Conservation (phyloP, 2,888 invertebrate genomes). For the Toxonevra muliebris region DNA sequence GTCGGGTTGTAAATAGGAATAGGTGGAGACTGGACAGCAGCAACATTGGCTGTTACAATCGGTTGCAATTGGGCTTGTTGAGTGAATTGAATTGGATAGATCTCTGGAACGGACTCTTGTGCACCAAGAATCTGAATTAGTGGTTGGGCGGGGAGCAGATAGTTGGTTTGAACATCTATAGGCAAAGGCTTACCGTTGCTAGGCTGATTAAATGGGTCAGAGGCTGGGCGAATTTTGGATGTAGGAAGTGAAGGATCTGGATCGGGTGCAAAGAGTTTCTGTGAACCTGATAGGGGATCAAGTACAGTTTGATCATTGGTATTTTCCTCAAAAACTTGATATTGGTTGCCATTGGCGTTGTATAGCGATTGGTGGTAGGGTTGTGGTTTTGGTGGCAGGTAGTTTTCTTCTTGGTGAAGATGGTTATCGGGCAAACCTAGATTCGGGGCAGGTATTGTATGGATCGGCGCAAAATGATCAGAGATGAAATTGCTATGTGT, state of each 20-base stretch:
- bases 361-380: constrained; percentile 39
- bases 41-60: constrained; percentile 53
- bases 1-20: constrained; percentile 63
- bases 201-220: constrained; percentile 63
- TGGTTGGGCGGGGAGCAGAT: constrained; percentile 54
- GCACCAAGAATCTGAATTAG: constrained; percentile 60
- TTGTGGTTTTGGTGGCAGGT: constrained; percentile 50
- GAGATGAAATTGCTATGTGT: constrained; percentile 72
- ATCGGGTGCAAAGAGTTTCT: constrained; percentile 67
- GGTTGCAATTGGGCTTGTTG: constrained; percentile 64
- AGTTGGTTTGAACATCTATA: constrained; percentile 59
- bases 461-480: constrained; percentile 87
- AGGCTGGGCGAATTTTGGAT: constrained; percentile 62
- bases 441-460: constrained; percentile 87
- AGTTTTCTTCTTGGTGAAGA: constrained; percentile 50
- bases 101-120: constrained; percentile 67
- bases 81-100: constrained; percentile 65
- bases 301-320: constrained; percentile 63
- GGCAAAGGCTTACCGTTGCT: constrained; percentile 64
- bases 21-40: constrained; percentile 53
- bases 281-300: constrained; percentile 62
- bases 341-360: constrained; percentile 54
- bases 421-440: constrained; percentile 65
- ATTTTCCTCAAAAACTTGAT: constrained; percentile 69
- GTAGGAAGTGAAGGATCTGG: constrained; percentile 66